Evolutionary conservation across 2,797 vertebrate genomes (phyloP), one percentile per base, ranked within the genome.

Genomic region (Phrynocephalus vlangalii): DNA sequence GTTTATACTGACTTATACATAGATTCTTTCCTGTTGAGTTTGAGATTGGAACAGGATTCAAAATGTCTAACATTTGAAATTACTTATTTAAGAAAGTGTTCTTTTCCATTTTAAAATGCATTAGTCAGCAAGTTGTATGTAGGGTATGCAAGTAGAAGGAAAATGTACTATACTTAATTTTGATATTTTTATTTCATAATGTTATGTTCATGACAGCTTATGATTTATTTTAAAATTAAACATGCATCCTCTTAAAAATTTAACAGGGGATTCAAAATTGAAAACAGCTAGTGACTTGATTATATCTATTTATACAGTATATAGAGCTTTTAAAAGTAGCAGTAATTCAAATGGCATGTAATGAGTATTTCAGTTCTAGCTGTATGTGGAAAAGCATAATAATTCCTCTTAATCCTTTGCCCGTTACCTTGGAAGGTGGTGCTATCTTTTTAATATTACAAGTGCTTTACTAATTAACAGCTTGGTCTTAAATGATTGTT

Each of bases 181-280:
- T 93, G 87, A 86, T 63, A 63, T 94, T 94, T 94, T 94, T 92
- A 92, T 93, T 94, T 93, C 88, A 86, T 88, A 91, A 92, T 90
- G 91, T 85, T 93, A 81, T 83, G 79, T 93, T 95, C 92, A 87
- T 91, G 89, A 93, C 94, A 92, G 91, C 90, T 83, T 94, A 89
- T 96, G 94, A 96, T 94, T 96, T 96, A 95, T 96, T 96, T 94
- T 48, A 87, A 90, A 93, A 87, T 84, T 92, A 93, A 92, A 95
- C 95, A 96, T 96, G 95, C 94, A 94, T 96, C 95, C 93, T 91
- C 94, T 96, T 92, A 78, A 81, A 94, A 93, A 95, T 91, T 94
- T 94, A 96, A 87, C 22, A 87, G 78, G 87, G 82, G 91, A 81
- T 95, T 92, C 94, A 93, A 94, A 95, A 96, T 67, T 92, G 88